Conservation (phyloP, 2,113 vertebrate species). For the Phylloscopus whistleri region DNA sequence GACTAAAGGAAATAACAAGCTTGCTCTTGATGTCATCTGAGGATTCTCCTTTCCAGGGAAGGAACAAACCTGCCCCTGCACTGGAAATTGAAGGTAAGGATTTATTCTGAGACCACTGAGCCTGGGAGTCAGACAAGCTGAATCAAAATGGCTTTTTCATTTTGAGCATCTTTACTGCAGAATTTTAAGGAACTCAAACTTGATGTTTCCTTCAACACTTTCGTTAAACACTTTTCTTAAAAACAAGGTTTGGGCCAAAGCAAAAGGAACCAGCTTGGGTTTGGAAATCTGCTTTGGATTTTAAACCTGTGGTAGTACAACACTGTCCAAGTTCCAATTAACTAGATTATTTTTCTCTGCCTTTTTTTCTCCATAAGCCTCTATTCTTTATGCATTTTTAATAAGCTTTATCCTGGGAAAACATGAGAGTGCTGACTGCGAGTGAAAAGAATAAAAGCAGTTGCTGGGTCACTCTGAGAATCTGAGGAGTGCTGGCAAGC, state of each 20-base stretch:
- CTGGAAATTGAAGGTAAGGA: background rate
- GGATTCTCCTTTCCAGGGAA: background rate
- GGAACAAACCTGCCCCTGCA: background rate
- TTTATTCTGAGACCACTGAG: background rate
- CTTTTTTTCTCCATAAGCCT: constrained; percentile 1
- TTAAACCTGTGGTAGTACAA: background rate
- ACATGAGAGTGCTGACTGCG: background rate
- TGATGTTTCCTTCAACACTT: constrained; percentile 28
- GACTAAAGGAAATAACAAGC: background rate
- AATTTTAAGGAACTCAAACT: background rate
- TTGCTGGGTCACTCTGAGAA: background rate
- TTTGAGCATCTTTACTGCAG: background rate
- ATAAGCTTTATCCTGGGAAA: constrained; percentile 61
- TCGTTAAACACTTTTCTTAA: background rate
- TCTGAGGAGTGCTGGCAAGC: constrained; percentile 21
- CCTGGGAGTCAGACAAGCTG: background rate
- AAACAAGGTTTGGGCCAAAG: constrained; percentile 11
- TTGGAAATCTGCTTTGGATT: constrained; percentile 21
- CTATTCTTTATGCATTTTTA: constrained; percentile 57
- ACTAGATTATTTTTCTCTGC: background rate
- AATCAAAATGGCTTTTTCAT: background rate
- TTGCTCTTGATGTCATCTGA: rapidly evolving
- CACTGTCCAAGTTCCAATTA: constrained; percentile 47
- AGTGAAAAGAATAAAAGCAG: constrained; percentile 27
- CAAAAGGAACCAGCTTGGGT: constrained; percentile 18